Evolutionary conservation across 2,113 vertebrate genomes (phyloP).

Genomic region (Myotis lucifugus): DNA sequence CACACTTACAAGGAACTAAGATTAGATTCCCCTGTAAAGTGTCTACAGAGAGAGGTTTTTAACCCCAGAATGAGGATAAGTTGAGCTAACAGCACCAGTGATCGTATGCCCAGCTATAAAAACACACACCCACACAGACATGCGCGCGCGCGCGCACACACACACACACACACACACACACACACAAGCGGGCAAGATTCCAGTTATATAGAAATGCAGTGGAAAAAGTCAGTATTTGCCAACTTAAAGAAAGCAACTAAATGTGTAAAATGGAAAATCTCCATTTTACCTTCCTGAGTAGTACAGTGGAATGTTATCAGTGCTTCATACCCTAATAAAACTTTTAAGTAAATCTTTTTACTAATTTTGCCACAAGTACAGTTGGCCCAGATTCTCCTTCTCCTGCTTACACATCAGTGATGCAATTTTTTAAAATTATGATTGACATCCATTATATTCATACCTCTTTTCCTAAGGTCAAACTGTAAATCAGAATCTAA

Average conservation of each 20-base stretch:
- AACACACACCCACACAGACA: background rate
- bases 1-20: constrained; percentile 29
- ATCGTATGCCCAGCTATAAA: constrained; percentile 14
- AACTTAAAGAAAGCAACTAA: constrained; percentile 65
- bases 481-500: constrained; percentile 26
- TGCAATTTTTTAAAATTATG: background rate
- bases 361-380: background rate
- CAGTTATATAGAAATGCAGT: constrained; percentile 65
- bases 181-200: constrained; percentile 27
- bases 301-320: constrained; percentile 56
- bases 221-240: constrained; percentile 76
- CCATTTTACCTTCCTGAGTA: constrained; percentile 64
- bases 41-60: constrained; percentile 10
- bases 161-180: background rate
- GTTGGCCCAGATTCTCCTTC: background rate
- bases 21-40: background rate
- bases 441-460: background rate
- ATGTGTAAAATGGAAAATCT: constrained; percentile 73
- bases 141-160: background rate
- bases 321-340: constrained; percentile 41
- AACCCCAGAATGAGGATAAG: constrained; percentile 31
- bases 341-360: background rate
- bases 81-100: constrained; percentile 41
- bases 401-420: background rate
- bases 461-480: background rate